Conservation (phyloP, 2,888 invertebrate species). For the Listrodromus nycthemerus region DNA sequence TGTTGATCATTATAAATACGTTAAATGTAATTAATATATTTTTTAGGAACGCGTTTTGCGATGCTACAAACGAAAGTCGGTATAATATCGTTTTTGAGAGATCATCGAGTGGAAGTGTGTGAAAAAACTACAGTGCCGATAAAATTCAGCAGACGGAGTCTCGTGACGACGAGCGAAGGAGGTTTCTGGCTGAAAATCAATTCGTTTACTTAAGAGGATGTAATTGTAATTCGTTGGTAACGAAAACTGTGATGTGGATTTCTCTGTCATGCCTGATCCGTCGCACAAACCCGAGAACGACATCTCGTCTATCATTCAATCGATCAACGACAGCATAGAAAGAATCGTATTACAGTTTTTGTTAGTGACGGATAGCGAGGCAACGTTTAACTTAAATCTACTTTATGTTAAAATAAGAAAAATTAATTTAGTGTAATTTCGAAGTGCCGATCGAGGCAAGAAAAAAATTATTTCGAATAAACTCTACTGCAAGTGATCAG, state of each 20-base stretch:
- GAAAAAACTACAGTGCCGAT: constrained; percentile 78
- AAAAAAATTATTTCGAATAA: constrained; percentile 19
- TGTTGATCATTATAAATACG: neutral
- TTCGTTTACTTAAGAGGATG: constrained; percentile 39
- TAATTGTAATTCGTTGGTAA: too few species aligned
- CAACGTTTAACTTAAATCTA: too few species aligned
- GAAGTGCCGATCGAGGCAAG: neutral
- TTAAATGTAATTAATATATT: constrained; percentile 17
- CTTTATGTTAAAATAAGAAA: too few species aligned
- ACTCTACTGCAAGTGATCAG: constrained; percentile 43
- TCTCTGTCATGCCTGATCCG: too few species aligned
- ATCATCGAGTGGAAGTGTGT: constrained; percentile 78
- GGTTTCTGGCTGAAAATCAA: constrained; percentile 80
- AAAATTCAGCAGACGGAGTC: constrained; percentile 80
- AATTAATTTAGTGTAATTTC: too few species aligned
- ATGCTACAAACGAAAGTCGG: constrained; percentile 86
- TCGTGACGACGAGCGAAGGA: constrained; percentile 80
- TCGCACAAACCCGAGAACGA: too few species aligned
- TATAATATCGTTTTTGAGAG: constrained; percentile 84
- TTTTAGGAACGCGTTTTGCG: constrained; percentile 86
- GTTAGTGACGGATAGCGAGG: too few species aligned
- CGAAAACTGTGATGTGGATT: too few species aligned
- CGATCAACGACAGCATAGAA: too few species aligned
- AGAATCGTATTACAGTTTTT: too few species aligned
- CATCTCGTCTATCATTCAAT: too few species aligned